phyloP scores from a whole-genome alignment of 2,113 vertebrate genomes.

The Spea multiplicata region DNA sequence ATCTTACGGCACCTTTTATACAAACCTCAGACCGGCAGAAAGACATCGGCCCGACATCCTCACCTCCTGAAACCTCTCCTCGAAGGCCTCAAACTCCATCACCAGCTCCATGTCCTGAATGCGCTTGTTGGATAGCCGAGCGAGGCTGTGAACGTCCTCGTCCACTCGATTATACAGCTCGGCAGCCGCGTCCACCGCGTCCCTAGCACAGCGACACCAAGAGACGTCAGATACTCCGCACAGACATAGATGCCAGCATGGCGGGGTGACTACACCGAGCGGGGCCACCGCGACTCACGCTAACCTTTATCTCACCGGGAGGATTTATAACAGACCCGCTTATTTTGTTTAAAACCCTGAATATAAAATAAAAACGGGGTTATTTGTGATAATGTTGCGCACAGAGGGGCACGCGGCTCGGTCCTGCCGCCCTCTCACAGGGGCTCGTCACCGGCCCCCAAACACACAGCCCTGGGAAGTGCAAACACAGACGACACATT shows the following conservation, averaged over 20 bases:
- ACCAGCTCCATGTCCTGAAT: constrained; percentile 78
- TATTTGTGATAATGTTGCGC: no score
- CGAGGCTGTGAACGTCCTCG: constrained; percentile 82
- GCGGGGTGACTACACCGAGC: no score
- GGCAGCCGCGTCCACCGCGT: constrained; percentile 66
- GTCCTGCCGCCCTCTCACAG: background rate
- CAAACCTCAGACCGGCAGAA: no score
- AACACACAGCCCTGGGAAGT: background rate
- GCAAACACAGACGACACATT: background rate
- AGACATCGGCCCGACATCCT: constrained; percentile 23
- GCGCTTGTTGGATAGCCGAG: constrained; percentile 79
- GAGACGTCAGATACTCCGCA: background rate
- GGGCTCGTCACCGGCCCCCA: background rate
- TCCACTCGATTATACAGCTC: constrained; percentile 81
- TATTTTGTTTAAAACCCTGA: no score
- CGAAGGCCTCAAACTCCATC: constrained; percentile 70
- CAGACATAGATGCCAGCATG: background rate
- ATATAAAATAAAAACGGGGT: no score
- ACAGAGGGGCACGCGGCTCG: no score
- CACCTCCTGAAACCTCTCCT: constrained; percentile 77
- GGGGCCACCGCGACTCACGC: no score
- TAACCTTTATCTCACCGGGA: no score
- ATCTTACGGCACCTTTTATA: no score
- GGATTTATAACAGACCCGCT: no score
- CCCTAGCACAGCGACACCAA: constrained; percentile 56